A percentile compares a stretch with the other conserved stretches of the same genome.
These are phyloP conservation scores for Hemicordylus capensis DNA, from an alignment of 2,113 vertebrate species.

Conservation along the genomic window DNA sequence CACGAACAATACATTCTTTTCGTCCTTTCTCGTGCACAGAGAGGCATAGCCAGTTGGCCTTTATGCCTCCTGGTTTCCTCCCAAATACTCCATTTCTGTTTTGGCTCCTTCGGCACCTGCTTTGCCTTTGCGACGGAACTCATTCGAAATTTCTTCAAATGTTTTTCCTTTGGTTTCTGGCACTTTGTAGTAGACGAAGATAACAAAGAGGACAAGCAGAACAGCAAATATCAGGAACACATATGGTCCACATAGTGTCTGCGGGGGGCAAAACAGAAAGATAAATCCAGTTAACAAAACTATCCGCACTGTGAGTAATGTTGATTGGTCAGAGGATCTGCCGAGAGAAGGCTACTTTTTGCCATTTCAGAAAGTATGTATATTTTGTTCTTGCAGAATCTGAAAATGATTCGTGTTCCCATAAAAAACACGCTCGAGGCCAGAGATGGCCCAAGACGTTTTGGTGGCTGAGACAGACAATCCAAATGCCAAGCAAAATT, in stretches of 20 bases:
- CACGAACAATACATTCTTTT: neutral
- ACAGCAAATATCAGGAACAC: conserved; percentile 88
- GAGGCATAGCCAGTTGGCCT: neutral
- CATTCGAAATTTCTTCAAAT: conserved; percentile 89
- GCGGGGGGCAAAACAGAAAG: conserved; percentile 17
- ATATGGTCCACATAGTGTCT: conserved; percentile 82
- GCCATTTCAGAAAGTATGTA: neutral
- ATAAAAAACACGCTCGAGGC: neutral
- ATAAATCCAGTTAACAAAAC: conserved; percentile 6
- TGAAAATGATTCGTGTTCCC: neutral
- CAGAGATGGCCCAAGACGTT: neutral
- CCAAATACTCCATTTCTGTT: conserved; percentile 85
- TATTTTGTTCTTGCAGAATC: neutral
- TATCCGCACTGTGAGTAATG: neutral
- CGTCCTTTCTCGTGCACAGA: neutral
- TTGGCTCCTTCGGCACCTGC: neutral
- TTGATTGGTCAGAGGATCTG: neutral
- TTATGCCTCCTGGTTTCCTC: conserved; percentile 76
- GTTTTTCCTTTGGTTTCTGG: conserved; percentile 95
- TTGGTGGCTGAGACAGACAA: neutral
- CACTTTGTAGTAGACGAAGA: conserved; percentile 87
- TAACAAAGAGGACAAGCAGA: conserved; percentile 82
- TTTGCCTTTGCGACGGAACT: conserved; percentile 81
- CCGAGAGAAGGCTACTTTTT: neutral
- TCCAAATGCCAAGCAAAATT: neutral